Evolutionary conservation across 2,113 vertebrate genomes (phyloP), one percentile per base, ranked within the genome.

Genomic region (Chaetodon trifascialis): DNA sequence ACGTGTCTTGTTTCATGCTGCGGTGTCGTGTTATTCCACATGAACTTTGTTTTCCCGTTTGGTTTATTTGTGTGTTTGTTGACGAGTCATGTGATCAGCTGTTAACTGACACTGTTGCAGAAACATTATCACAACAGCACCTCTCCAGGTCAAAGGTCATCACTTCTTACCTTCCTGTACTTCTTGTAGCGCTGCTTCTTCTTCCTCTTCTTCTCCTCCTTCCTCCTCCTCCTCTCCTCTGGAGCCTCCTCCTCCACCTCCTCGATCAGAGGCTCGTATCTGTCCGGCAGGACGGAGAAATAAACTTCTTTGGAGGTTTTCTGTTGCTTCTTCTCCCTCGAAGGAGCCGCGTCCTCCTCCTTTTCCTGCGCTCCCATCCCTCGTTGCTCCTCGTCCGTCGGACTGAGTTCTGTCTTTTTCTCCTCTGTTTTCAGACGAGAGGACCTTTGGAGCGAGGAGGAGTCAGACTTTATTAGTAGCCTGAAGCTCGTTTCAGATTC

Each of bases 361-460:
- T 84, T 30, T 23, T 77, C 76, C 59, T 81, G 40, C 3, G 40
- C 69, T 89, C 67, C 88, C 90, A 87, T 91, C 5, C 46, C 62
- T 71, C 3, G 9, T 58, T 59, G 3, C 17, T 55, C 62, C 63
- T 65, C 16, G 7, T 73, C 47, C 30, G 30, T 38, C 16, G 2
- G 23, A 2, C 17, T 10, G 58, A 8, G 14, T 12, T 52, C 9
- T n/a, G 19, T n/a, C 11, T 59, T 4, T 14, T 25, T 2, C 46
- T 40, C 38, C 30, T 51, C 47, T 16, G 79, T 93, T 82, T 0
- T 95, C 95, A 71, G 95, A 11, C 95, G 94, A 87, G 94, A 96
- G 86, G 95, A 97, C 88, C 93, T 93, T 93, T 89, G 89, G 81
- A 91, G 15, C 7, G 17, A 79, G 88, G 94, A 97, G 97, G 89